phyloP scores from a whole-genome alignment of 2,113 vertebrate genomes.

The Hoplias malabaricus region DNA sequence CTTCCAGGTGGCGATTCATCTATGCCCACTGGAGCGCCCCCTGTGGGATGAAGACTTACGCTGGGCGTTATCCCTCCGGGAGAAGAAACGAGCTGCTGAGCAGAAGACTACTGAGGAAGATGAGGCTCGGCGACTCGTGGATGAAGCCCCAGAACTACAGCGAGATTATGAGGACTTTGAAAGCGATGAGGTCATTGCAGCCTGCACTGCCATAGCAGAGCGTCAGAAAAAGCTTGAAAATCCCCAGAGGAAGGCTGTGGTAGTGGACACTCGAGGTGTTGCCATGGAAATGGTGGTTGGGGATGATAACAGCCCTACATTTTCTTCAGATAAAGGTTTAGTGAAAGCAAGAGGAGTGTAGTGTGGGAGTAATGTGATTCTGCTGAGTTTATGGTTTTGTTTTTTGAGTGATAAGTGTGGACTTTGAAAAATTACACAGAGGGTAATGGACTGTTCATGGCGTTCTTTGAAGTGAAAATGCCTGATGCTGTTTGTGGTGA shows the following conservation, averaged over 20 bases:
- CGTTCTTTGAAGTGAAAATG: constrained; percentile 3
- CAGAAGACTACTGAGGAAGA: constrained; percentile 65
- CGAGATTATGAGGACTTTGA: constrained; percentile 97
- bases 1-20: constrained; percentile 90
- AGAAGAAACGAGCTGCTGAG: constrained; percentile 72
- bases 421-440: background rate
- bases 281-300: constrained; percentile 69
- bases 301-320: constrained; percentile 55
- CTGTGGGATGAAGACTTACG: constrained; percentile 92
- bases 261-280: constrained; percentile 81
- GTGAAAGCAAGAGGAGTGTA: constrained; percentile 81
- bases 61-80: constrained; percentile 82
- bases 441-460: background rate
- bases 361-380: background rate
- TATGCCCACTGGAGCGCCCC: constrained; percentile 81
- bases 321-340: constrained; percentile 71
- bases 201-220: constrained; percentile 89
- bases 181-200: constrained; percentile 90
- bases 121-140: constrained; percentile 57
- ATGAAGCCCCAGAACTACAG: constrained; percentile 74
- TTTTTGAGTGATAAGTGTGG: background rate
- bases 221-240: constrained; percentile 77
- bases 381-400: too few relatives aligned
- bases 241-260: constrained; percentile 70
- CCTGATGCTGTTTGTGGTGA: background rate